Evolutionary conservation across 2,888 invertebrate genomes (phyloP), one percentile per base, ranked within the genome.

Genomic region (Ephialtes manifestator): DNA sequence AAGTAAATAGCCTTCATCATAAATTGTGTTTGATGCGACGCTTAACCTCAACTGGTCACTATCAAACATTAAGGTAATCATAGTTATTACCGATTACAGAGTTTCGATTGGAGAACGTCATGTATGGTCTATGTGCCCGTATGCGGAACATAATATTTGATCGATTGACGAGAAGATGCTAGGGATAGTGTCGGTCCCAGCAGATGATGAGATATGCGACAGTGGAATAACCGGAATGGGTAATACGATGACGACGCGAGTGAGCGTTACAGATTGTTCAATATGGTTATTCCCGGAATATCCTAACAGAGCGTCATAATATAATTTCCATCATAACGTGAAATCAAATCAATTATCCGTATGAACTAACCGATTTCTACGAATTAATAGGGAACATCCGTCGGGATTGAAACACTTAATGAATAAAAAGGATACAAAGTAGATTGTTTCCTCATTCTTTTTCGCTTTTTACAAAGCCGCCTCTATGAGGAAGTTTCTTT

Each of bases 291-390:
- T 65, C 71, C 67, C 71, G 28, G 70, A 76, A 84, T 84, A 80
- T 76, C 67, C 84, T 65, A 76, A 71, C 51, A 76, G 80, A 76
- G 76, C 35, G 84, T 78, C 84, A 60, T 68, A 74, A 84, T 84
- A 46, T 74, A 84, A 77, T 84, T 81, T 58, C 53, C 72, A 35
- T 81, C 77, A 53, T 70, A 81, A 84, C 46, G 60, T 72, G 68
- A 84, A 81, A 81, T 77, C 58, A 58, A 77, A 67, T 71, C 39
- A 51, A 81, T 84, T 77, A 84, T 65, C 24, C 60, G 15, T 55
- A 71, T 65, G 28, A 20, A 20, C 75, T 55, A 84, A 65, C 51
- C 53, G 43, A 39, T 72, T 60, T 77, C 77, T 53, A 77, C 84
- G 84, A 84, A 51, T 80, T 63, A 53, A 13, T 58, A 18, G 48